phyloP scores from a whole-genome alignment of 2,113 vertebrate genomes.

The Tupaia tana region DNA sequence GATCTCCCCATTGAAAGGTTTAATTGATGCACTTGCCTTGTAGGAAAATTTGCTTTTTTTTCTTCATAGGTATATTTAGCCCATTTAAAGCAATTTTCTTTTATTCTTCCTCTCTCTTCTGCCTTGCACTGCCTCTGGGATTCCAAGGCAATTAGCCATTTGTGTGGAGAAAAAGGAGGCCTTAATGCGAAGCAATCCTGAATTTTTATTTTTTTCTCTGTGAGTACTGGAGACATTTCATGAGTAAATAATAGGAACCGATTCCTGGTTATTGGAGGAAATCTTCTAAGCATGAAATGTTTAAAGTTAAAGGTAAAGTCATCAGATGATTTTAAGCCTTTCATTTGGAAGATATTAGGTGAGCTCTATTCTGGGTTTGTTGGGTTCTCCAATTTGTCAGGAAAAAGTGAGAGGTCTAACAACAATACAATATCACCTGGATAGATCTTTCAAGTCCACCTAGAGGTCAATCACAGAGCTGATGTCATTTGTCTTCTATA shows the following conservation, averaged over 20 bases:
- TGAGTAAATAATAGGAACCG: conserved; percentile 64
- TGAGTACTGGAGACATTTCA: conserved; percentile 68
- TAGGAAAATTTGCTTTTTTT: conserved; percentile 72
- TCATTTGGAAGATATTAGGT: background rate
- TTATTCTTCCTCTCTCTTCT: conserved; percentile 72
- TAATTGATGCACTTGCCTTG: conserved; percentile 76
- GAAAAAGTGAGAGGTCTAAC: background rate
- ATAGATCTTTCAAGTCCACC: background rate
- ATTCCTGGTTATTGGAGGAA: background rate
- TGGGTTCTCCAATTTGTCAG: conserved; percentile 37
- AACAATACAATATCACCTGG: background rate
- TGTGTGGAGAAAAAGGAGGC: conserved; percentile 50
- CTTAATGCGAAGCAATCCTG: conserved; percentile 54
- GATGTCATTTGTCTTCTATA: background rate
- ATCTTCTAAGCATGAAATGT: conserved; percentile 11
- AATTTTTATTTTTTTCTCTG: conserved; percentile 66
- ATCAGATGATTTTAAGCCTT: conserved; percentile 19
- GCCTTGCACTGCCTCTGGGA: conserved; percentile 77
- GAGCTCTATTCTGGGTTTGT: background rate
- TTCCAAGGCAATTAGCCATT: conserved; percentile 80
- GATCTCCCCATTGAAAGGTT: conserved; percentile 73
- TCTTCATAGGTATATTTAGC: conserved; percentile 75
- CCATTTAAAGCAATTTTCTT: conserved; percentile 74
- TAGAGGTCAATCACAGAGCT: background rate
- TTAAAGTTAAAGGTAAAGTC: conserved; percentile 19